Percentiles rank a stretch among this genome's conserved stretches.
Evolutionary conservation across 2,113 vertebrate species (phyloP).

Genomic region (Dicentrarchus labrax): DNA sequence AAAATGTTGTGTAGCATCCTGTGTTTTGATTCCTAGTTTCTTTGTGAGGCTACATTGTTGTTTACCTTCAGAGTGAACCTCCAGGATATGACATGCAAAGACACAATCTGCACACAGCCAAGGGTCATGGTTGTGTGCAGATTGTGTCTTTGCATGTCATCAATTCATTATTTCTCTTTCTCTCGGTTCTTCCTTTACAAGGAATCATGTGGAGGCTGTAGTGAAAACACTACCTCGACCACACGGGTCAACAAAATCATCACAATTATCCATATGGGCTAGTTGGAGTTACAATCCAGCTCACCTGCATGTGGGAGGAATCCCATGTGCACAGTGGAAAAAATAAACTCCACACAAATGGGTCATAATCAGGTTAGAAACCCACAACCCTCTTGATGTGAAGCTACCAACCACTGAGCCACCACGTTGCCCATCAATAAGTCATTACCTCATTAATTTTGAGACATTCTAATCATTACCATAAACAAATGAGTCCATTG

Average conservation of each 20-base stretch:
- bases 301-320: constrained; percentile 12
- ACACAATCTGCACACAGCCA: too few species aligned
- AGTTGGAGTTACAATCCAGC: constrained; percentile 9
- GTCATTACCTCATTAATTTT: constrained; percentile 59
- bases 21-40: not conserved
- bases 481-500: constrained; percentile 36
- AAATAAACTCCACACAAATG: constrained; percentile 2
- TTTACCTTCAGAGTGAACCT: not conserved
- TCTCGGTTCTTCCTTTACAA: not conserved
- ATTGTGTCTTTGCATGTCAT: not conserved
- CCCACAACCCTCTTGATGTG: not conserved
- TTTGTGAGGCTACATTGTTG: not conserved
- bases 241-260: constrained; percentile 9
- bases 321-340: constrained; percentile 9
- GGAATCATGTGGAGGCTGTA: not conserved
- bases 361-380: constrained; percentile 12
- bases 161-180: not conserved
- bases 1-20: not conserved
- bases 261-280: not conserved
- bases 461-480: constrained; percentile 49
- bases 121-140: not conserved
- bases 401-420: constrained; percentile 23
- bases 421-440: constrained; percentile 43
- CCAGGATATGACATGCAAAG: too few species aligned
- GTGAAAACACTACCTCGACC: not conserved